Base-by-base conservation (phyloP, 2,797 vertebrate species). In the Menidia menidia region DNA sequence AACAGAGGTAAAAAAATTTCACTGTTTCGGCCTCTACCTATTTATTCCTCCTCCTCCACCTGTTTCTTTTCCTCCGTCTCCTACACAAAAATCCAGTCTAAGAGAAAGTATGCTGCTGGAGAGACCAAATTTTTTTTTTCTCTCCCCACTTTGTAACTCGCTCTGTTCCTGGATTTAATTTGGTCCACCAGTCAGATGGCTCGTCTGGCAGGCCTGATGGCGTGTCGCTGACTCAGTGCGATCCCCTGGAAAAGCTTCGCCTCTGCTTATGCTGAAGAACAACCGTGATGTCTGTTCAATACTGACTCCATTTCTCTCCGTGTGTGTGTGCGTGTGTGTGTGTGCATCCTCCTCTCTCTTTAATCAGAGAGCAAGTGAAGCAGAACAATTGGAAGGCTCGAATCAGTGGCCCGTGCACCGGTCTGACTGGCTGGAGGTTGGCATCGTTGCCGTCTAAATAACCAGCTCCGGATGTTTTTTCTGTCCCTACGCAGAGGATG, bases 331-430 rank as follows among this genome's bases (percentile, higher is more conserved):
- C n/a, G n/a, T n/a, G n/a, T 69, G 72, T 67, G 57, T 55, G 58
- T 56, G 64, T 48, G 54, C 67, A 80, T 51, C 18, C 70, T 79
- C 77, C 73, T 75, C 79, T 82, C 77, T 81, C 89, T 91, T 91
- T 91, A 89, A 92, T 92, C 91, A 90, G 55, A 55, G 83, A 72
- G 68, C 12, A 78, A 88, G 82, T 76, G 78, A 71, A 89, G 83
- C 88, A 85, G 77, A 90, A 89, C 83, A 70, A 73, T 73, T 63
- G 35, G 3, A 64, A 80, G 77, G 74, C 68, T 74, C 77, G 78
- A 89, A 61, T 89, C 70, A 55, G 82, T 55, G 83, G 69, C 60
- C 72, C 69, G 71, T 79, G 78, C 71, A 66, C 64, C n/a, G 59
- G 60, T 71, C 80, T 63, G 73, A 18, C 69, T 67, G 69, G 69